Evolutionary conservation across 2,888 invertebrate genomes (phyloP), one percentile per base, ranked within the genome.

Genomic region (Auanema freiburgensis): DNA sequence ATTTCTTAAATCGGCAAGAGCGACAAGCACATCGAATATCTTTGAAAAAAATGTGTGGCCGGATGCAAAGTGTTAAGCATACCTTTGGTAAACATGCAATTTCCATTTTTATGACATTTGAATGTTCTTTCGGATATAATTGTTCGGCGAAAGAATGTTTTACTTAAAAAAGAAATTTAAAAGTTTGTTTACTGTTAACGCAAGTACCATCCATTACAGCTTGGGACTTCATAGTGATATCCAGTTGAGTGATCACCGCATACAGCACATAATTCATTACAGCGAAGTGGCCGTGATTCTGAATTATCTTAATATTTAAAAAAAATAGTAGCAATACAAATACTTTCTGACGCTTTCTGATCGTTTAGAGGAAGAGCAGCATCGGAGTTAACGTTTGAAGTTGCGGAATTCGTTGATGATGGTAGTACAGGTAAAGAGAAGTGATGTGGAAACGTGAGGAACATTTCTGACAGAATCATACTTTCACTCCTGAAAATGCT

Each of bases 211-310:
- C 58, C 61, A 56, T 60, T 55, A 44, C 65, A 59, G 23, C 49
- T 43, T 18, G 57, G 59, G 1, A 69, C 69, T 44, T 62, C 63
- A 42, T 69, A 69, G 52, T 69, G 69, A n/a, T 64, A 63, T 21
- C 69, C 69, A n/a, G 69, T 69, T 3, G 66, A 64, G 21, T 64
- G 64, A 53, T 69, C 69, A 3, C 64, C 59, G 41, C 69, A 69
- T 11, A 69, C 69, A 24, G 66, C 66, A 33, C 69, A 69, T 14
- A 63, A 43, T 42, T 69, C 69, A 11, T 62, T 24, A 46, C 62
- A 66, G 10, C 59, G 43, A 6, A 25, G 16, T 21, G 57, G 61
- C 12, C 65, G 57, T 2, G 57, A 25, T 52, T 58, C 59, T 58
- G 51, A 52, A 57, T 33, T 5, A 33, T 33, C 8, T 8, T 5